These are phyloP conservation scores for Lacerta viridis DNA, from an alignment of 2,797 vertebrate genomes.

Conservation along the genomic window DNA sequence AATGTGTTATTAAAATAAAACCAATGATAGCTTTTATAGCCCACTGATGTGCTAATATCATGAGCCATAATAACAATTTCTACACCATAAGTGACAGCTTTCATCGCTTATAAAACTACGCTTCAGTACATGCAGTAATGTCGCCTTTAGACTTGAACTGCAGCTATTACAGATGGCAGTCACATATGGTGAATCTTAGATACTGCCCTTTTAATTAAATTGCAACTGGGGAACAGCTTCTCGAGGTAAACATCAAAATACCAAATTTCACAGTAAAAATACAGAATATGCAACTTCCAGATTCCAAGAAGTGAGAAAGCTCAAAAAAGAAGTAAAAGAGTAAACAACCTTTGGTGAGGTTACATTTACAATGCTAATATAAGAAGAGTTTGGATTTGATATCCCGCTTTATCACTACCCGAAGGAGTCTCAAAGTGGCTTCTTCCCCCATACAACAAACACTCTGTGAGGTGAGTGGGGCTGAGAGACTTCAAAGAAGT, in stretches of 20 bases:
- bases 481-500: no score
- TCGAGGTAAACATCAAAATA: conserved; percentile 71
- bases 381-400: no score
- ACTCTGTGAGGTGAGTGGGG: no score
- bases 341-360: background rate
- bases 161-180: conserved; percentile 78
- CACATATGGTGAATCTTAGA: conserved; percentile 78
- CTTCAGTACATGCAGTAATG: conserved; percentile 66
- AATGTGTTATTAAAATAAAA: conserved; percentile 62
- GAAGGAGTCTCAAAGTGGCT: no score
- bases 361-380: background rate
- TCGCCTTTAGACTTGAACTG: conserved; percentile 73
- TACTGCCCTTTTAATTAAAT: conserved; percentile 80
- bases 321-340: background rate
- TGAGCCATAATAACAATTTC: conserved; percentile 71
- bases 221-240: conserved; percentile 68
- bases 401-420: no score
- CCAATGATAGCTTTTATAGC: conserved; percentile 57
- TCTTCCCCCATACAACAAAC: no score
- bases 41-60: conserved; percentile 69
- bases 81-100: conserved; percentile 77
- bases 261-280: conserved; percentile 48
- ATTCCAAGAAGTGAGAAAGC: conserved; percentile 35
- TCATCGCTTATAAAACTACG: conserved; percentile 70
- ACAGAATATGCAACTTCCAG: conserved; percentile 34